Percentiles rank a stretch among this genome's conserved stretches.
phyloP scores from a whole-genome alignment of 2,888 invertebrate genomes.

The Apoda limacodes region DNA sequence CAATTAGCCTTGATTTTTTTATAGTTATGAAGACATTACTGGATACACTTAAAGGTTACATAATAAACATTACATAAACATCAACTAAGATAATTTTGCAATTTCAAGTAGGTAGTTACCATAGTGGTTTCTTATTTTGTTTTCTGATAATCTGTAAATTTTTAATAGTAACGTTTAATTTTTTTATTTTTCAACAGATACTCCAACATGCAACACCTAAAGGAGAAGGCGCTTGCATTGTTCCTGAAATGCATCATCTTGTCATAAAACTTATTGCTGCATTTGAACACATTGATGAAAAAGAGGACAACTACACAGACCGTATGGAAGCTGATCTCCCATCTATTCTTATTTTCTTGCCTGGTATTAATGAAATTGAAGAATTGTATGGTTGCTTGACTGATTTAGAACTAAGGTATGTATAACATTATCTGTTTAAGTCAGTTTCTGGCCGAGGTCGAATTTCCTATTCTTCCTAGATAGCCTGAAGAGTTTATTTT shows the following conservation, averaged over 20 bases:
- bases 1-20: too few relatives aligned
- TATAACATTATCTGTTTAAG: too few relatives aligned
- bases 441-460: neutral
- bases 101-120: too few relatives aligned
- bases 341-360: conserved; percentile 89
- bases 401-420: conserved; percentile 35
- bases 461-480: neutral
- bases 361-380: conserved; percentile 89
- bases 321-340: conserved; percentile 40
- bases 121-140: too few relatives aligned
- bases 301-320: conserved; percentile 41
- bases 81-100: too few relatives aligned
- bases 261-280: conserved; percentile 72
- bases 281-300: conserved; percentile 74
- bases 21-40: too few relatives aligned
- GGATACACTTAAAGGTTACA: too few relatives aligned
- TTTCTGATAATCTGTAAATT: too few relatives aligned
- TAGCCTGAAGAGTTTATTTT: too few relatives aligned
- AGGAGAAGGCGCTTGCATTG: conserved; percentile 67
- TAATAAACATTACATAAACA: too few relatives aligned
- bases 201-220: conserved; percentile 43
- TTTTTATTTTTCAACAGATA: too few relatives aligned
- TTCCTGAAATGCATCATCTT: conserved; percentile 70
- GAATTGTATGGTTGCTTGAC: conserved; percentile 65
- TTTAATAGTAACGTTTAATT: too few relatives aligned